Percentiles rank a stretch among this genome's conserved stretches.
Conservation (phyloP, 92 coral and sea anemone genomes). For the Siderastrea radians region DNA sequence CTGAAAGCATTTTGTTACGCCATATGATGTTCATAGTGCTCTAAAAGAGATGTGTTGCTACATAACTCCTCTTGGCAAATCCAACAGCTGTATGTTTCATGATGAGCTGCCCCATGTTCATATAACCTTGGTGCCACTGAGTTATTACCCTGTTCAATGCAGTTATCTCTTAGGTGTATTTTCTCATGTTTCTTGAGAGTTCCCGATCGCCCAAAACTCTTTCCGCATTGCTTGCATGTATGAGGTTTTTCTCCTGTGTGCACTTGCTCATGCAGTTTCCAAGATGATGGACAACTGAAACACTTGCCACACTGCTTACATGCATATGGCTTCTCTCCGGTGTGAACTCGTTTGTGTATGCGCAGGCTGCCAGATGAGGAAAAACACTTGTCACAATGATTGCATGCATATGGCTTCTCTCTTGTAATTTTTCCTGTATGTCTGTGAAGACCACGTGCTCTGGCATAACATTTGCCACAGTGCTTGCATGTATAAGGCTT, state of each 20-base stretch:
- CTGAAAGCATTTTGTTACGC: too few relatives aligned
- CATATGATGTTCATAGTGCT: too few relatives aligned
- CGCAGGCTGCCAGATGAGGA: neutral
- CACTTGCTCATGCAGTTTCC: neutral
- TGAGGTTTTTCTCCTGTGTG: slow-evolving; percentile 2
- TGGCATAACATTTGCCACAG: too few relatives aligned
- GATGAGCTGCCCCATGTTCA: too few relatives aligned
- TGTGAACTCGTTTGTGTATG: neutral
- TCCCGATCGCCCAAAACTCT: neutral
- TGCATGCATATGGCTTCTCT: neutral
- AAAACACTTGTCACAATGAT: neutral
- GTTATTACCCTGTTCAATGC: too few relatives aligned
- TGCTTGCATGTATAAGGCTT: too few relatives aligned
- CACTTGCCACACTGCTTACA: too few relatives aligned
- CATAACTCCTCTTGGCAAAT: too few relatives aligned
- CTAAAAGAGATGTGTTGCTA: too few relatives aligned
- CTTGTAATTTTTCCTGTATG: neutral
- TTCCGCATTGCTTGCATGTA: neutral
- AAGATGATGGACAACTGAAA: neutral
- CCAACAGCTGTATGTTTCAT: too few relatives aligned
- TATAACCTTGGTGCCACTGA: too few relatives aligned
- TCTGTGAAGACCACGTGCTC: neutral
- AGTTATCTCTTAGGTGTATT: neutral
- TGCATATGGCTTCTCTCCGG: neutral
- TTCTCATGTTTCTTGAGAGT: neutral